These are phyloP conservation scores for Steinernema feltiae DNA, from an alignment of 1,140 invertebrate genomes.

Conservation along the genomic window DNA sequence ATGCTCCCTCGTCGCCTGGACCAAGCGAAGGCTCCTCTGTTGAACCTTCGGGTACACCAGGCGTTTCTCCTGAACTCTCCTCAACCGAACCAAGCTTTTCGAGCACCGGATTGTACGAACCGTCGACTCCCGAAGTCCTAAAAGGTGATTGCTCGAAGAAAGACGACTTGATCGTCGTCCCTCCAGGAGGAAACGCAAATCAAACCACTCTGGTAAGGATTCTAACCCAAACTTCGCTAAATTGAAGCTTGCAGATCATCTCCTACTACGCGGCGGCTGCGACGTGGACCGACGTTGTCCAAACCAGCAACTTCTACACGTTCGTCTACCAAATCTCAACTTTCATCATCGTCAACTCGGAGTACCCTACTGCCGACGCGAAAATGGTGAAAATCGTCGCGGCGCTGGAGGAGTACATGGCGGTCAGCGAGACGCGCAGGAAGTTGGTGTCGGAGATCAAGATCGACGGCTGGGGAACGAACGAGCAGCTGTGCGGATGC, in stretches of 20 bases:
- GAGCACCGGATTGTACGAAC: too few relatives aligned
- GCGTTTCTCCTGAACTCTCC: too few relatives aligned
- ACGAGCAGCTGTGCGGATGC: neutral
- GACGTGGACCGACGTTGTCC: neutral
- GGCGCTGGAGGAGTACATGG: neutral
- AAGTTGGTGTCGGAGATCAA: neutral
- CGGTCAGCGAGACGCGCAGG: neutral
- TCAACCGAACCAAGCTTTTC: too few relatives aligned
- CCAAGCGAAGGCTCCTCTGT: too few relatives aligned
- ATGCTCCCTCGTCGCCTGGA: too few relatives aligned
- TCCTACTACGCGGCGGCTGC: neutral
- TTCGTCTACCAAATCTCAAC: neutral
- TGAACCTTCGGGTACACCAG: too few relatives aligned
- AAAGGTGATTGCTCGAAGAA: neutral
- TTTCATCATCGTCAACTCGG: neutral
- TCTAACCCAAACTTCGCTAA: neutral
- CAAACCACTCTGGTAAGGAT: neutral
- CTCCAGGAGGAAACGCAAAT: neutral
- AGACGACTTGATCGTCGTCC: neutral
- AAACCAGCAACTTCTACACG: neutral
- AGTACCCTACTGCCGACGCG: neutral
- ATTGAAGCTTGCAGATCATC: neutral
- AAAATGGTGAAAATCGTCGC: neutral
- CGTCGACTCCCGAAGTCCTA: too few relatives aligned
- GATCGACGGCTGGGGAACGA: neutral